Evolutionary conservation across 2,113 vertebrate species (phyloP).

Genomic region (Petrocephalus zakoni): DNA sequence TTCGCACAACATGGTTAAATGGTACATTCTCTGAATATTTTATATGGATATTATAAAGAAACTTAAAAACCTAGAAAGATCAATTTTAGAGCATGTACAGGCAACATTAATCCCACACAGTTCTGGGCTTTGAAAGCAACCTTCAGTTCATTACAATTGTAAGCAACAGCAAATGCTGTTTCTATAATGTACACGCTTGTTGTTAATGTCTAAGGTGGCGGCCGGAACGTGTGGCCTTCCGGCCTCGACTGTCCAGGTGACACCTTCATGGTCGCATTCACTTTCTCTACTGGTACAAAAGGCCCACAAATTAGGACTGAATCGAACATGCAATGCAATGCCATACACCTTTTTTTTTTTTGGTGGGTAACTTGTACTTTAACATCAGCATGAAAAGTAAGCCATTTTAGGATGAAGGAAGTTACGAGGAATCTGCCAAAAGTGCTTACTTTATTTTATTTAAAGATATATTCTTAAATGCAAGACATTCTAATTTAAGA

Average conservation of each 20-base stretch:
- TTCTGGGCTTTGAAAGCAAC: slow-evolving; percentile 26
- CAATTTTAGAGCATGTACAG: slow-evolving; percentile 46
- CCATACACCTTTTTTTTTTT: background rate
- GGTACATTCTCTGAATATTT: slow-evolving; percentile 49
- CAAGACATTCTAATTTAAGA: slow-evolving; percentile 48
- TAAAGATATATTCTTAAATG: slow-evolving; percentile 38
- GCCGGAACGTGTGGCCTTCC: background rate
- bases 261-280: background rate
- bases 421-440: slow-evolving; percentile 39
- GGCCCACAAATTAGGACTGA: background rate
- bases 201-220: background rate
- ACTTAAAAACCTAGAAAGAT: slow-evolving; percentile 26
- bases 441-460: slow-evolving; percentile 52
- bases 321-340: background rate
- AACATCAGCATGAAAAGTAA: background rate
- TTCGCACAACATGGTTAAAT: slow-evolving; percentile 45
- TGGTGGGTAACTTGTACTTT: background rate
- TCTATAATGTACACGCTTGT: background rate
- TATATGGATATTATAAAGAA: slow-evolving; percentile 46
- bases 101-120: slow-evolving; percentile 43
- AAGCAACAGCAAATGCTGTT: slow-evolving; percentile 45
- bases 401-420: background rate
- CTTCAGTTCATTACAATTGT: slow-evolving; percentile 37
- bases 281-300: background rate
- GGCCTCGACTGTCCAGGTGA: background rate